Conservation (phyloP, 30 jellyfish, hydroid and myxozoan genomes). For the Aurelia sp. region DNA sequence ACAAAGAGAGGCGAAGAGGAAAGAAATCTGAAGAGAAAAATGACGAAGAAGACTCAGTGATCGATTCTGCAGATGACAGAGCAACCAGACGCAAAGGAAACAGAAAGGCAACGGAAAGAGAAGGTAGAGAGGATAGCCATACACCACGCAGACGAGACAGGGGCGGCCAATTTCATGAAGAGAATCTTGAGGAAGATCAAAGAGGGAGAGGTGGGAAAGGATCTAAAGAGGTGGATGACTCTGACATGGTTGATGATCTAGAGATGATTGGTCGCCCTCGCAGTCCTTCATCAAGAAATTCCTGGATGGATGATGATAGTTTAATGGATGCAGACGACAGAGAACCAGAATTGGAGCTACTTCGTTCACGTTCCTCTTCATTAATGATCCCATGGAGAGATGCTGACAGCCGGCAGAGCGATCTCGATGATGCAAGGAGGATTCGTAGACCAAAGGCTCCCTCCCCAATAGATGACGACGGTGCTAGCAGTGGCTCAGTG, state of each 20-base stretch:
- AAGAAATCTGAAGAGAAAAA: not conserved
- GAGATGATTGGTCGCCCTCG: not conserved
- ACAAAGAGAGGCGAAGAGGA: conserved; percentile 9
- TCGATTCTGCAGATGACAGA: too few relatives aligned
- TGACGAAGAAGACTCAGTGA: not conserved
- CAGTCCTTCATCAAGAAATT: not conserved
- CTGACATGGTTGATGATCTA: not conserved
- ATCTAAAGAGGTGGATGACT: not conserved
- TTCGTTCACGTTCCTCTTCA: too few relatives aligned
- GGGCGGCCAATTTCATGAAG: too few relatives aligned
- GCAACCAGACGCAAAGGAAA: not conserved
- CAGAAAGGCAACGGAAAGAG: not conserved
- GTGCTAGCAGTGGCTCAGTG: too few relatives aligned
- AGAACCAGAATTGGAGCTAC: too few relatives aligned
- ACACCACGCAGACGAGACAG: too few relatives aligned
- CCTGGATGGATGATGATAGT: conserved; percentile 4
- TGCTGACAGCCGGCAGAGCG: too few relatives aligned
- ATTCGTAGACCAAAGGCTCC: too few relatives aligned
- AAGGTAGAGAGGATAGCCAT: not conserved
- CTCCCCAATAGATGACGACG: too few relatives aligned
- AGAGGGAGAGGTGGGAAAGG: conserved; percentile 1
- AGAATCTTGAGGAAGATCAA: not conserved
- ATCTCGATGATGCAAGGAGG: too few relatives aligned
- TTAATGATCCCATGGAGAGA: too few relatives aligned
- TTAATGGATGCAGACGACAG: too few relatives aligned